Base-by-base conservation (phyloP, 2,113 vertebrate species). In the Periophthalmus modestus region DNA sequence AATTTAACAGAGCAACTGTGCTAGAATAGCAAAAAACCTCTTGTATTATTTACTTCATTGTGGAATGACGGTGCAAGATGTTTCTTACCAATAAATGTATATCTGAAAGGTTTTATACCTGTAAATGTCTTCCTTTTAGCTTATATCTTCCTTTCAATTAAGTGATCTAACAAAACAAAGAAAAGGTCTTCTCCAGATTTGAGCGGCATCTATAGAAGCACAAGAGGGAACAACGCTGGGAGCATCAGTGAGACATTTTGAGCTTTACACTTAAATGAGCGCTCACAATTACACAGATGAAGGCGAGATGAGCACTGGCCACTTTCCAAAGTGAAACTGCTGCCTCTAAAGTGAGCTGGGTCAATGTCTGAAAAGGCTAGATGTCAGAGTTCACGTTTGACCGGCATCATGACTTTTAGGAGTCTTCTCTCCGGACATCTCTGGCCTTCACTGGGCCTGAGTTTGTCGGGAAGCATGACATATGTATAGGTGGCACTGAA, bases 191-290 rank as follows among this genome's bases (percentile, higher is more conserved):
- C 81, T 85, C 66, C 28, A 5, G 81, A 88, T 70, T 77, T 77
- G 82, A 87, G 66, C 0, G 68, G 74, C 75, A 86, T 76, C 67
- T 59, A n/a, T 69, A 80, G 73, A 81, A 79, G 81, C 89, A 55
- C n/a, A 55, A 55, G 85, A 89, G 74, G 43, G 70, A 78, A 74
- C 67, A 47, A 62, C 7, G 72, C 85, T 79, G 66, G 46, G 69
- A 85, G 87, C 82, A 11, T 82, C 59, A 82, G 69, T 78, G 87
- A 92, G 84, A 88, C 89, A 90, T 92, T 90, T 93, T 71, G 82
- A 86, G 75, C 79, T 78, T 91, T 76, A 91, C 86, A 81, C 87
- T 87, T 74, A 86, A 87, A 82, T 87, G 85, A 81, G 74, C 82
- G 69, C 74, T 69, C 78, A 85, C 72, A 84, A 85, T 91, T 85